These are phyloP conservation scores for Mus spicilegus DNA, from an alignment of 2,113 vertebrate genomes.

Conservation along the genomic window DNA sequence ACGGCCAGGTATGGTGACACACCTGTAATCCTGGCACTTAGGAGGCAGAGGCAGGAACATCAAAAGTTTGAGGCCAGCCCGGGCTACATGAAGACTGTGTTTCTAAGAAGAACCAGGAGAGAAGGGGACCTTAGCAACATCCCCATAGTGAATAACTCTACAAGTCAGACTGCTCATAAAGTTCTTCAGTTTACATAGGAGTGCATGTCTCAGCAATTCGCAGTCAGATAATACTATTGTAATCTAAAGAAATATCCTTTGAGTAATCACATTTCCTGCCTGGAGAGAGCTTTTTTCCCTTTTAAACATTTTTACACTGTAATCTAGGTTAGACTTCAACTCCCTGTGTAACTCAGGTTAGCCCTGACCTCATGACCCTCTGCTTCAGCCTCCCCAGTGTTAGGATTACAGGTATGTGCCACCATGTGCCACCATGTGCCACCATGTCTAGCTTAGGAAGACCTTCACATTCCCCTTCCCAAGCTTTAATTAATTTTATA, in stretches of 20 bases:
- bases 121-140: not conserved
- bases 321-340: not conserved
- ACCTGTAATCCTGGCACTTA: not conserved
- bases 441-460: not conserved
- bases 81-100: not conserved
- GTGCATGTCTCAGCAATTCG: not conserved
- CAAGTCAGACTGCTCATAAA: constrained; percentile 26
- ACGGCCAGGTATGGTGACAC: not conserved
- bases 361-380: not conserved
- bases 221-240: not conserved
- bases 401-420: not conserved
- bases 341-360: not conserved
- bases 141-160: not conserved
- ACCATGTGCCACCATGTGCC: no score
- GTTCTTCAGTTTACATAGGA: not conserved
- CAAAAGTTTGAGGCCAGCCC: not conserved
- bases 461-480: not conserved
- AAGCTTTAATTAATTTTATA: constrained; percentile 9
- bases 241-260: not conserved
- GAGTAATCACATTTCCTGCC: constrained; percentile 18
- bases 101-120: not conserved
- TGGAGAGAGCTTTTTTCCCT: not conserved
- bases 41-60: not conserved
- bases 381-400: not conserved
- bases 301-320: not conserved